Percentiles rank a stretch among this genome's conserved stretches.
These are phyloP conservation scores for Ailuropoda melanoleuca DNA, from an alignment of 2,113 vertebrate species.

Conservation along the genomic window DNA sequence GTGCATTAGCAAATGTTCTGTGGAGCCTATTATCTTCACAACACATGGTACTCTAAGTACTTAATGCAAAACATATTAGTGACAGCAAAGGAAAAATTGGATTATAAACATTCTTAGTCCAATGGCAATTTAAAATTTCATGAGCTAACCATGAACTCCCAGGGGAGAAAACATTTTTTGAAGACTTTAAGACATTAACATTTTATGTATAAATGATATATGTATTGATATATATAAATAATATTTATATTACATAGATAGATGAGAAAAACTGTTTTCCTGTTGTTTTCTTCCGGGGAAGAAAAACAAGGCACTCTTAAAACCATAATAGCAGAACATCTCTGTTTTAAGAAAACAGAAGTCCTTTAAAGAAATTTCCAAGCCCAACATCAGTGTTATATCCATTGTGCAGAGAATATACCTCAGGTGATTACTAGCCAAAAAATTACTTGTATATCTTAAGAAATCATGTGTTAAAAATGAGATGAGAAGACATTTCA, in stretches of 20 bases:
- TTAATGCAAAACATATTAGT: not conserved
- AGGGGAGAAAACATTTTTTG: not conserved
- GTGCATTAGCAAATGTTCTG: not conserved
- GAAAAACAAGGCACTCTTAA: not conserved
- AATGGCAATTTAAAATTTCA: not conserved
- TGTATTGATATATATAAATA: not conserved
- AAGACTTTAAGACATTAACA: not conserved
- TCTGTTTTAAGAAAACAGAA: not conserved
- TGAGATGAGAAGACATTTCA: not conserved
- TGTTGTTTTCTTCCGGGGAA: not conserved
- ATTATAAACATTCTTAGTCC: not conserved
- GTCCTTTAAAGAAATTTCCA: not conserved
- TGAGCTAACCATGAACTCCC: not conserved
- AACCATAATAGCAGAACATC: not conserved
- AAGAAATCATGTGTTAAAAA: not conserved
- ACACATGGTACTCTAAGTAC: not conserved
- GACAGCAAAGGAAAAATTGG: not conserved
- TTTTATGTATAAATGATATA: not conserved
- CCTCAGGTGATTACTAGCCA: not conserved
- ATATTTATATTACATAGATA: not conserved
- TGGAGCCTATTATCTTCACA: not conserved
- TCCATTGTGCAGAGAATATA: not conserved
- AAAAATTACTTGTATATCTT: not conserved
- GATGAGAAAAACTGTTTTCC: not conserved
- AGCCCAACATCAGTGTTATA: not conserved